phyloP scores from a whole-genome alignment of 2,888 invertebrate species.

The Lissonota sp. region DNA sequence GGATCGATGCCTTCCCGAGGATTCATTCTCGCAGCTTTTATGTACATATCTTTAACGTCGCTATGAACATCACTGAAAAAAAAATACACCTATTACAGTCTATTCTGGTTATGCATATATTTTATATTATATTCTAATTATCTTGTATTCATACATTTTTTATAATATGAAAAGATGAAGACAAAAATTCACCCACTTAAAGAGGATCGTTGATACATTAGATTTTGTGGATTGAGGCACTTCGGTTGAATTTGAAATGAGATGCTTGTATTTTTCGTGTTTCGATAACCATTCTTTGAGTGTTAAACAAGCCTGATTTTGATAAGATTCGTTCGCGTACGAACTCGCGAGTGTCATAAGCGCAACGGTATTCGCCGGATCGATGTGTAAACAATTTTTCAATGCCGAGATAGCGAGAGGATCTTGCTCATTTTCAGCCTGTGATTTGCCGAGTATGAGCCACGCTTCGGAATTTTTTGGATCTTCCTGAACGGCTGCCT shows the following conservation, averaged over 20 bases:
- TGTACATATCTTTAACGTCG: slow-evolving; percentile 90
- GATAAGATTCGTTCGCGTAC: slow-evolving; percentile 97
- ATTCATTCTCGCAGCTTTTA: slow-evolving; percentile 91
- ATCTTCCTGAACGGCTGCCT: slow-evolving; percentile 95
- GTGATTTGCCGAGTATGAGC: slow-evolving; percentile 95
- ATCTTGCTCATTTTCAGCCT: slow-evolving; percentile 99
- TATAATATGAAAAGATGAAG: slow-evolving; percentile 1
- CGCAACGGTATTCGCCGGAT: slow-evolving; percentile 92
- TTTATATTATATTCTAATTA: too few species aligned
- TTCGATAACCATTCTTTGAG: slow-evolving; percentile 91
- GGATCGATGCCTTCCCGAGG: slow-evolving; percentile 91
- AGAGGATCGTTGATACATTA: slow-evolving; percentile 83
- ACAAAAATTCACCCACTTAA: slow-evolving; percentile 71
- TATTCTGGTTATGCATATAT: too few species aligned
- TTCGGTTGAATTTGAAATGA: slow-evolving; percentile 83
- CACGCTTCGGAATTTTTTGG: slow-evolving; percentile 93
- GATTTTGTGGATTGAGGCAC: slow-evolving; percentile 47
- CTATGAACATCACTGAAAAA: slow-evolving; percentile 85
- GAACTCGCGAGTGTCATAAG: slow-evolving; percentile 96
- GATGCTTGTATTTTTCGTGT: slow-evolving; percentile 92
- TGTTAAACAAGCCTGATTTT: slow-evolving; percentile 94
- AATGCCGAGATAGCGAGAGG: slow-evolving; percentile 96
- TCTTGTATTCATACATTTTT: too few species aligned
- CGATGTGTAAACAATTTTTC: slow-evolving; percentile 92
- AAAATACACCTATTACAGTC: neutral